A percentile compares a stretch with the other conserved stretches of the same genome.
phyloP scores from a whole-genome alignment of 2,797 vertebrate genomes.

The Melanotaenia maccullochi region DNA sequence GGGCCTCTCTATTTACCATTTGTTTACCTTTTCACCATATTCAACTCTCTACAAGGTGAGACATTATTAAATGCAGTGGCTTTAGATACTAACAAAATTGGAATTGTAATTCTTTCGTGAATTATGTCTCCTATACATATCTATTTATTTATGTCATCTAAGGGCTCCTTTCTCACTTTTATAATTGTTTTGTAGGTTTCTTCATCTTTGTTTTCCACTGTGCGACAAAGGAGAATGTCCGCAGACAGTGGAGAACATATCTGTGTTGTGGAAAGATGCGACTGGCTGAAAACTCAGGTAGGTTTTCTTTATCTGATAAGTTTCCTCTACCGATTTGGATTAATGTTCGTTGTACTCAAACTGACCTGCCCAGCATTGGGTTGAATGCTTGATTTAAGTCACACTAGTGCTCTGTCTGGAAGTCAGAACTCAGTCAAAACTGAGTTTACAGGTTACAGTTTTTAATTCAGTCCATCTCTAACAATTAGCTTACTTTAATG shows the following conservation, averaged over 20 bases:
- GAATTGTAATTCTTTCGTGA: neutral
- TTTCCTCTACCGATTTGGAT: too few relatives aligned
- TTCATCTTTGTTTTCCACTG: slow-evolving; percentile 96
- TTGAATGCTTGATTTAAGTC: neutral
- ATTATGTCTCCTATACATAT: too few relatives aligned
- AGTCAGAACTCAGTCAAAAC: neutral
- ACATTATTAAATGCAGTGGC: neutral
- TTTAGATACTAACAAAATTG: neutral
- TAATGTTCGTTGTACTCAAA: too few relatives aligned
- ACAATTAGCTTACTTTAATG: too few relatives aligned
- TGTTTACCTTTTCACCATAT: slow-evolving; percentile 93
- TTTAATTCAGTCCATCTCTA: too few relatives aligned
- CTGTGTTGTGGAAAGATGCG: slow-evolving; percentile 92
- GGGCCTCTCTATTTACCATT: slow-evolving; percentile 88
- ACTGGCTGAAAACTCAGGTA: slow-evolving; percentile 93
- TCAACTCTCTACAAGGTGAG: slow-evolving; percentile 94
- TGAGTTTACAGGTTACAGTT: too few relatives aligned
- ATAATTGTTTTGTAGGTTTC: slow-evolving; percentile 81
- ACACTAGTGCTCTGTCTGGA: neutral
- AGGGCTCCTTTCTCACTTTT: neutral
- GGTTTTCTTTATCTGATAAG: neutral
- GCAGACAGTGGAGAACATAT: slow-evolving; percentile 90
- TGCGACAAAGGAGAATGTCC: slow-evolving; percentile 91
- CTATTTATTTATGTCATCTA: neutral
- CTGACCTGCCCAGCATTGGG: too few relatives aligned